phyloP scores from a whole-genome alignment of 1,140 invertebrate genomes.

The Heterodera carotae region DNA sequence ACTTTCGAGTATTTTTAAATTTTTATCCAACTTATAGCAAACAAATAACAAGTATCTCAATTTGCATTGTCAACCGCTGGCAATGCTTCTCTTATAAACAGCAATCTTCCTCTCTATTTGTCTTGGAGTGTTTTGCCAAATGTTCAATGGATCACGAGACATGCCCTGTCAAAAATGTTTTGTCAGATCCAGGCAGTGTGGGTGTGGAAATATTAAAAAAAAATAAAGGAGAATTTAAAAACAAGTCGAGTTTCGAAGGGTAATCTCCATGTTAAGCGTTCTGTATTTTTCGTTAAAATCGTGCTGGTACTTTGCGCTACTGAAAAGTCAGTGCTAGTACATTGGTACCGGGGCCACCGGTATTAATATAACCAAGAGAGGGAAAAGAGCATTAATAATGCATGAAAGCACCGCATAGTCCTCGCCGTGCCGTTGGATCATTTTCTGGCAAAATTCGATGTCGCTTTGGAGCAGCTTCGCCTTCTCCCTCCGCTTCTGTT shows the following conservation, averaged over 20 bases:
- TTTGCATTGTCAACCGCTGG: background rate
- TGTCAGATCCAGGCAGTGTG: no score
- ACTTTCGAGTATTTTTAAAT: no score
- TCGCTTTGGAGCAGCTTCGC: slow-evolving; percentile 12
- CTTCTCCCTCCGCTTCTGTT: slow-evolving; percentile 12
- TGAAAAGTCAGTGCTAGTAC: no score
- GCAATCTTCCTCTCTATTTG: slow-evolving; percentile 29
- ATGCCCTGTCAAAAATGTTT: slow-evolving; percentile 19
- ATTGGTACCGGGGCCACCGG: no score
- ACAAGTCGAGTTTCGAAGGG: background rate
- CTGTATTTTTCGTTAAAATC: no score
- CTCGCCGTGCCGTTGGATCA: slow-evolving; percentile 12
- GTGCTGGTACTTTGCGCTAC: no score
- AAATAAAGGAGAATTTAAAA: background rate
- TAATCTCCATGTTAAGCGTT: no score
- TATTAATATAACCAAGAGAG: no score
- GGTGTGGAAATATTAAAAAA: no score
- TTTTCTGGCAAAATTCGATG: slow-evolving; percentile 16
- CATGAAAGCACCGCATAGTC: slow-evolving; percentile 8
- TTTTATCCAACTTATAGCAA: background rate
- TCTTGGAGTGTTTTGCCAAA: slow-evolving; percentile 23
- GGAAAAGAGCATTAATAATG: no score
- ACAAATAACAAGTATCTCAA: background rate
- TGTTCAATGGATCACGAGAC: slow-evolving; percentile 26
- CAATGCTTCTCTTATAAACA: slow-evolving; percentile 15